Base-by-base conservation (phyloP, 2,888 invertebrate genomes). In the Aspidiotus rigidus region DNA sequence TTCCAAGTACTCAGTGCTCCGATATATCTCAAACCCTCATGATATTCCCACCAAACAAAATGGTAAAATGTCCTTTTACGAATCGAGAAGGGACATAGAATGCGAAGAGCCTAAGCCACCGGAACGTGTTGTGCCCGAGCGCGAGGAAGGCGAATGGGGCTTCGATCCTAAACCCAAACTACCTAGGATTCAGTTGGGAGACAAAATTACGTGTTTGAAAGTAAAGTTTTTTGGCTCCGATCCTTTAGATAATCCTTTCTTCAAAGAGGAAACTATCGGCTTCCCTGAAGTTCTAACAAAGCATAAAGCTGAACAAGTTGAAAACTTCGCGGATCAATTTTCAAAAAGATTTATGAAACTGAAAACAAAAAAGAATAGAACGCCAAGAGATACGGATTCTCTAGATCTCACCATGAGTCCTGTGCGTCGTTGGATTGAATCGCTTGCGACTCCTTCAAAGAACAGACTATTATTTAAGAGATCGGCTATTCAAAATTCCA, bases 241-340 rank as follows among this genome's bases (percentile, higher is more conserved):
- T 77, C 89, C 89, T 0, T 77, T 89, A 69, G 88, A 88, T 73
- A 89, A 85, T 78, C 89, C 88, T 0, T 80, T 89, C 73, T 89
- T 89, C 74, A 73, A 76, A 53, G 80, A 81, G 63, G 76, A 77
- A 61, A 69, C 74, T 13, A 75, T 79, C 3, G 77, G 75, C 2
- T 71, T 74, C 3, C 77, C 78, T 0, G 70, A 73, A n/a, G 63
- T 71, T 17, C 9, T 71, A 49, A 15, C 40, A 13, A 11, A 61
- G 62, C 8, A 63, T 63, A 62, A 13, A 44, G 13, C 73, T 7
- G 63, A 61, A 28, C 56, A 64, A 42, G 70, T 70, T 1, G 72
- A 71, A 7, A 59, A 39, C 39, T 39, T 39, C 13, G 59, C 17
- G 13, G 59, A 59, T 28, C 9, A 39, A 13, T 17, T 59, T 9